Conservation (phyloP, 2,113 vertebrate genomes). For the Chamaea fasciata region DNA sequence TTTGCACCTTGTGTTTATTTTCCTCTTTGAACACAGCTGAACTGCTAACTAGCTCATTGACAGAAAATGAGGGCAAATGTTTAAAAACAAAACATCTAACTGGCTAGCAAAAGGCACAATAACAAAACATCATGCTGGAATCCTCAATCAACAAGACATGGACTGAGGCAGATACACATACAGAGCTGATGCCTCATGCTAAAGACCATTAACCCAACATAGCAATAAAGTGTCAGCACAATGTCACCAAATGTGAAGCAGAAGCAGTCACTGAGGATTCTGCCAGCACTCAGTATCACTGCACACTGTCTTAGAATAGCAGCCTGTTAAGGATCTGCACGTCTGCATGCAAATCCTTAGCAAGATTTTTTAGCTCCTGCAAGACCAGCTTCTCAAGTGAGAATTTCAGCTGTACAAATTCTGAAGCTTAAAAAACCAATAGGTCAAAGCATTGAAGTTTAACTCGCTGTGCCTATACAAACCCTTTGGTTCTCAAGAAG, state of each 20-base stretch:
- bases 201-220: background rate
- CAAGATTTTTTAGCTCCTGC: background rate
- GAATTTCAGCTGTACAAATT: background rate
- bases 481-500: background rate
- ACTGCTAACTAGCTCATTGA: background rate
- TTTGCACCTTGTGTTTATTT: background rate
- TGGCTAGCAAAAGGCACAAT: background rate
- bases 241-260: background rate
- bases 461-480: background rate
- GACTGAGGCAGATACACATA: background rate
- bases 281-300: fast-evolving
- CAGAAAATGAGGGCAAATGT: background rate
- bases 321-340: background rate
- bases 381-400: background rate
- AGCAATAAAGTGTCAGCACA: background rate
- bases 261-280: background rate
- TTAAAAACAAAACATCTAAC: background rate
- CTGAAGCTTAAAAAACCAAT: background rate
- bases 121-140: background rate
- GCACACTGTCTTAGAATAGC: background rate
- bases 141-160: background rate
- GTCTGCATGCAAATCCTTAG: background rate
- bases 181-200: background rate
- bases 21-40: background rate
- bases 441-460: background rate